These are phyloP conservation scores for Magallana ariakensis DNA, from an alignment of 1,140 invertebrate genomes.

Conservation along the genomic window DNA sequence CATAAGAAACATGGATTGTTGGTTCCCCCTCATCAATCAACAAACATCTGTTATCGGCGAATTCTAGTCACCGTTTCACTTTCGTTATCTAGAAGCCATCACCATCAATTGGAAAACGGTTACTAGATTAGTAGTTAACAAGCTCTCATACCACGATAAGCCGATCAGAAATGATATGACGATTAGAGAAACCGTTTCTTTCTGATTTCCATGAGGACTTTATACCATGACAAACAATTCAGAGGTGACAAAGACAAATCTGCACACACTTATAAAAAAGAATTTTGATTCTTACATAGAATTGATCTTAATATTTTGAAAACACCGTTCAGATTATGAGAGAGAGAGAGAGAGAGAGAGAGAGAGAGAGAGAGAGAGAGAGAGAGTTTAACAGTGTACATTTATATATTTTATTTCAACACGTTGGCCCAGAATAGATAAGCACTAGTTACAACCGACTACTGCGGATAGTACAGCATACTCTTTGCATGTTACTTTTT, in stretches of 20 bases:
- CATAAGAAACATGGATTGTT: not conserved
- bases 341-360: too few species aligned
- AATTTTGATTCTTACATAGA: too few species aligned
- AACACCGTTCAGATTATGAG: too few species aligned
- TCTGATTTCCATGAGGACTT: not conserved
- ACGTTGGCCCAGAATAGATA: too few species aligned
- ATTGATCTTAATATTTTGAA: too few species aligned
- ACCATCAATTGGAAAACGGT: conserved; percentile 35
- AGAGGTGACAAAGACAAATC: too few species aligned
- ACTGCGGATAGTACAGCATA: not conserved
- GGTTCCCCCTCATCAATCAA: conserved; percentile 6
- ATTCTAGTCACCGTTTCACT: conserved; percentile 19
- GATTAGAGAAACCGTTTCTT: not conserved
- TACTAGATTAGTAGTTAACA: conserved; percentile 31
- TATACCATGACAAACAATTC: too few species aligned
- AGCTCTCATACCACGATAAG: conserved; percentile 8
- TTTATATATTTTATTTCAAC: too few species aligned
- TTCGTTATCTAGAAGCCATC: conserved; percentile 16
- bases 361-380: too few species aligned
- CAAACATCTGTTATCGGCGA: not conserved
- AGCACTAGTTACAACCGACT: too few species aligned
- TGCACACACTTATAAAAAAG: too few species aligned
- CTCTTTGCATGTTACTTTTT: not conserved
- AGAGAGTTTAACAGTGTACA: too few species aligned
- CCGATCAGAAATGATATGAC: conserved; percentile 21